Evolutionary conservation across 2,888 invertebrate genomes (phyloP).

Genomic region (Epirrhoe tristata): DNA sequence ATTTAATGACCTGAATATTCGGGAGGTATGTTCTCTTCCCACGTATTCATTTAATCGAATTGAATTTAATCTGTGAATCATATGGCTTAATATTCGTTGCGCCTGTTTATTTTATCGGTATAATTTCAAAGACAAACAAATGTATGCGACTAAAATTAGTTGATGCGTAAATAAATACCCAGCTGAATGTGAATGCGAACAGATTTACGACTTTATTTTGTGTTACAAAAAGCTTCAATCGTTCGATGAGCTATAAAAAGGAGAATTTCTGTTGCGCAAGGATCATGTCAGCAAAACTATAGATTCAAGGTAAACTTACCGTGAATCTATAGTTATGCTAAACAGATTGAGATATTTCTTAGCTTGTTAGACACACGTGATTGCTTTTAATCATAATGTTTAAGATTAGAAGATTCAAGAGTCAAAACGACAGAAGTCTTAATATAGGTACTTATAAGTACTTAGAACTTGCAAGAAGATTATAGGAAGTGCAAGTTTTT

Average conservation of each 20-base stretch:
- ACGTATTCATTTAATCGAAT: slow-evolving; percentile 2
- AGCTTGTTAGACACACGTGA: neutral
- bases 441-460: no score
- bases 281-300: slow-evolving; percentile 10
- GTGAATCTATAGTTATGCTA: neutral
- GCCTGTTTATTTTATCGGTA: slow-evolving; percentile 23
- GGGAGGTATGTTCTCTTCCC: neutral
- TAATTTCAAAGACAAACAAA: slow-evolving; percentile 35
- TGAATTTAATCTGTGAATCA: slow-evolving; percentile 8
- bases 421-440: neutral
- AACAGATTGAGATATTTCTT: no score
- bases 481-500: neutral
- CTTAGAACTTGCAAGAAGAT: no score
- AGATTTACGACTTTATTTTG: slow-evolving; percentile 38
- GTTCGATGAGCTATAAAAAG: slow-evolving; percentile 17
- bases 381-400: neutral
- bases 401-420: neutral
- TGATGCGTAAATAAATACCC: slow-evolving; percentile 38
- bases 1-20: neutral
- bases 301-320: neutral
- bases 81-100: slow-evolving; percentile 7
- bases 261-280: slow-evolving; percentile 18
- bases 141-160: slow-evolving; percentile 34
- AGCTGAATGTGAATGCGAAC: slow-evolving; percentile 33
- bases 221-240: slow-evolving; percentile 30